Conservation (phyloP, 2,888 invertebrate genomes). For the Sminthurides aquaticus region DNA sequence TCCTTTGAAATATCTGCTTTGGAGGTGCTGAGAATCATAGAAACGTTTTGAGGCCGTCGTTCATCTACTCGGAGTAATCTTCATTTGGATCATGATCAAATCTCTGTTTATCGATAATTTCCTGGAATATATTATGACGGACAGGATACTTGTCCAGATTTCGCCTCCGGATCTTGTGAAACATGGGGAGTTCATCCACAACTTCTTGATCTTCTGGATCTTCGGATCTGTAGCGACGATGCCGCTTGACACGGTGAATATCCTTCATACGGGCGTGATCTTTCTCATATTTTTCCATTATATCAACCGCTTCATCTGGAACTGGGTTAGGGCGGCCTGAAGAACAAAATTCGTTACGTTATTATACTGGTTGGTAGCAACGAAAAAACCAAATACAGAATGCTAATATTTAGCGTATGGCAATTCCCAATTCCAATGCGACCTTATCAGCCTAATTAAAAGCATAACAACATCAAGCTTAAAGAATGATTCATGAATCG, state of each 20-base stretch:
- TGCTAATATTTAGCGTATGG: too few species aligned
- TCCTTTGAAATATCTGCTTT: too few species aligned
- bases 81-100: background rate
- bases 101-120: background rate
- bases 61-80: too few species aligned
- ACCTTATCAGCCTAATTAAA: too few species aligned
- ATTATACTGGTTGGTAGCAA: too few species aligned
- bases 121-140: background rate
- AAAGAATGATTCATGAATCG: too few species aligned
- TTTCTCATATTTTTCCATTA: slow-evolving; percentile 13
- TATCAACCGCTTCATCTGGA: slow-evolving; percentile 12
- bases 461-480: too few species aligned
- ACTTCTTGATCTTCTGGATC: slow-evolving; percentile 4
- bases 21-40: too few species aligned
- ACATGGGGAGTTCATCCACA: background rate
- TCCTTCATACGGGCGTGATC: background rate
- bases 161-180: background rate
- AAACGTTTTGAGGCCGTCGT: too few species aligned
- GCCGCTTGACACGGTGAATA: background rate
- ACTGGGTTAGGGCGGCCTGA: slow-evolving; percentile 20
- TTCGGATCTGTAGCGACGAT: slow-evolving; percentile 5
- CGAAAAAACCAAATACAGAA: too few species aligned
- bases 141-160: background rate
- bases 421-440: too few species aligned
- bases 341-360: background rate